Evolutionary conservation across 2,113 vertebrate species (phyloP).

Genomic region (Smithornis capensis): DNA sequence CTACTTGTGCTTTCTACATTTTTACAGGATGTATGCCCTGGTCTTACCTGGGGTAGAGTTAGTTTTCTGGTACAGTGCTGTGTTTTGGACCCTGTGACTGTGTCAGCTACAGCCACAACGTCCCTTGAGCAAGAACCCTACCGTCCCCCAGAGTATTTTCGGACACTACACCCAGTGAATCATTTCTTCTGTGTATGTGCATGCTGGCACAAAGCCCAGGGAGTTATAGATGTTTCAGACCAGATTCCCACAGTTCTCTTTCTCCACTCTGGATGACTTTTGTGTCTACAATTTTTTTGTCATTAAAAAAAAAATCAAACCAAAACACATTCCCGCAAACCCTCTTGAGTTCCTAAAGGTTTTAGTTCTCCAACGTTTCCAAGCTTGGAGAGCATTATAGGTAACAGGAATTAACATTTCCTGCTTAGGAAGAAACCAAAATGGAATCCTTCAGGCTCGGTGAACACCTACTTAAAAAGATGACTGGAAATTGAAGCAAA

Average conservation of each 20-base stretch:
- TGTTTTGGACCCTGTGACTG: not conserved
- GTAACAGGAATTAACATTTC: not conserved
- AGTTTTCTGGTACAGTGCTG: not conserved
- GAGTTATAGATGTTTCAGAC: not conserved
- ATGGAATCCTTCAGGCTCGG: not conserved
- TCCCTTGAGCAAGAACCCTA: not conserved
- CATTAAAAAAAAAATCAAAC: not conserved
- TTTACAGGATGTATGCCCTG: not conserved
- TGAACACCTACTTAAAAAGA: not conserved
- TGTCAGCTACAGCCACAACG: not conserved
- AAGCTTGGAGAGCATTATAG: not conserved
- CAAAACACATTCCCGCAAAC: not conserved
- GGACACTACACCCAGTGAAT: not conserved
- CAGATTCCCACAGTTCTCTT: slow-evolving; percentile 39
- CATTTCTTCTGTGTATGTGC: not conserved
- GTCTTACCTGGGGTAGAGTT: not conserved
- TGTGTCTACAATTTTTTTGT: not conserved
- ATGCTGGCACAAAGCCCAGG: not conserved
- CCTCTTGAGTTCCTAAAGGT: not conserved
- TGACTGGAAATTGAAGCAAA: not conserved
- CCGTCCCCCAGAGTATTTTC: not conserved
- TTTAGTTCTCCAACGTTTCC: not conserved
- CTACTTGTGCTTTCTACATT: not conserved
- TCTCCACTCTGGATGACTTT: not conserved
- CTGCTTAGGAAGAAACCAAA: not conserved